Percentiles rank a stretch among this genome's conserved stretches.
These are phyloP conservation scores for Oryzias dopingdopingensis DNA, from an alignment of 2,797 vertebrate species.

Conservation along the genomic window DNA sequence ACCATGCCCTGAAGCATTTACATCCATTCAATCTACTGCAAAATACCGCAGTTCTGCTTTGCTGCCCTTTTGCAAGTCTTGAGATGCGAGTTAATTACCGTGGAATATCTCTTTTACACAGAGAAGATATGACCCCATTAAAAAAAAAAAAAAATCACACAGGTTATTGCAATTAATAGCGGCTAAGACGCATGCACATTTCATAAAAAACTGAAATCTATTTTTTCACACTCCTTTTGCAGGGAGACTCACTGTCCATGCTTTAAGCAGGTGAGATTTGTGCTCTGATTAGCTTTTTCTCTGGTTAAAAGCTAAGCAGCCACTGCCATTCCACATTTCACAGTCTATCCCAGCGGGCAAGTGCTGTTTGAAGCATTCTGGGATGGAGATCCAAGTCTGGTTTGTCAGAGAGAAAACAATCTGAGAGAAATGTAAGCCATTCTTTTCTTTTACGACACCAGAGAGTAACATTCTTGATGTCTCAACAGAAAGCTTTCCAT, in stretches of 20 bases:
- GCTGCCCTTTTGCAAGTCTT: constrained; percentile 58
- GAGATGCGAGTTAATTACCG: constrained; percentile 60
- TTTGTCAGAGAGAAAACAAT: constrained; percentile 68
- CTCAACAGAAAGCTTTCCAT: constrained; percentile 52
- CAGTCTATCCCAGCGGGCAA: constrained; percentile 81
- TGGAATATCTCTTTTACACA: constrained; percentile 57
- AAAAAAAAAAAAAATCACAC: neutral
- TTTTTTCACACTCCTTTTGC: constrained; percentile 41
- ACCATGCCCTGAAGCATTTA: constrained; percentile 68
- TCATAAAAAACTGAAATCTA: neutral
- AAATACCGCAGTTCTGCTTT: constrained; percentile 63
- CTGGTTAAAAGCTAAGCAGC: constrained; percentile 82
- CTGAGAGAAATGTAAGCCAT: constrained; percentile 58
- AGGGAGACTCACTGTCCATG: constrained; percentile 20
- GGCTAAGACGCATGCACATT: too few relatives aligned
- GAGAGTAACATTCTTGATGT: constrained; percentile 80
- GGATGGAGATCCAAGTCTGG: constrained; percentile 80
- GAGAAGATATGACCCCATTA: constrained; percentile 17
- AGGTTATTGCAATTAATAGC: too few relatives aligned
- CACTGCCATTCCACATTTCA: constrained; percentile 80
- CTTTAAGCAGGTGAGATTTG: constrained; percentile 62
- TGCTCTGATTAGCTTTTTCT: constrained; percentile 64
- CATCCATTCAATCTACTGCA: constrained; percentile 65
- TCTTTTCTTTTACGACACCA: constrained; percentile 67
- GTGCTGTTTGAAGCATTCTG: constrained; percentile 83